Evolutionary conservation across 2,888 invertebrate species (phyloP), one percentile per base, ranked within the genome.

Genomic region (Philonicus albiceps): DNA sequence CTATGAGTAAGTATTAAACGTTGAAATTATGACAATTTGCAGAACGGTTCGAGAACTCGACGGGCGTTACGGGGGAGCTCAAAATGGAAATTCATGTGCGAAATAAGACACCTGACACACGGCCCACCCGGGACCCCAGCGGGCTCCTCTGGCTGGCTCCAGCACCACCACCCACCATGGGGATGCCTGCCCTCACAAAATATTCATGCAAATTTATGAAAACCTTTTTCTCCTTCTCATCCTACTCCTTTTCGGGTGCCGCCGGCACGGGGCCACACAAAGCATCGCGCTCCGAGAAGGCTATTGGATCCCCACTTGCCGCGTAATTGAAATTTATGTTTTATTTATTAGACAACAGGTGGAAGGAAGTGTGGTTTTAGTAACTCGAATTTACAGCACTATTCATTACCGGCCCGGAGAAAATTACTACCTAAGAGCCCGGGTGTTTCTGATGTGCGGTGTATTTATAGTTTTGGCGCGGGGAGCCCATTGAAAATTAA

Each of bases 291-390:
- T 7, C 27, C 64, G 11, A 64, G 64, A 27, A 64, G 27, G 64
- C 64, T 64, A 64, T 64, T 64, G 64, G 64, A 64, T 78, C 34
- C 34, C 86, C 34, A 40, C 55, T 19, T 73, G 13, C 49, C 78
- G 31, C 30, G 84, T 87, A 87, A 87, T 87, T 87, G 87, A 87
- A 87, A 87, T 87, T 87, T 87, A 87, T 87, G 87, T 87, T 85
- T 87, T 87, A 87, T 87, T 87, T 87, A 87, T 87, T 87, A 85
- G 85, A 85, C 87, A 87, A 85, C 87, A 87, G 87, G 85, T 87
- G 87, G 87, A 76, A 87, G 84, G 76, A 84, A 85, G 85, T 85
- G 43, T 85, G 85, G 85, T 85, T 72, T 85, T 64, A 73, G 87
- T 87, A 87, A 87, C 85, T 87, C 80, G 87, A 75, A 87, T 87